Percentiles rank a stretch among this genome's conserved stretches.
phyloP scores from a whole-genome alignment of 2,888 invertebrate species.

The Drosophila villosipedis region DNA sequence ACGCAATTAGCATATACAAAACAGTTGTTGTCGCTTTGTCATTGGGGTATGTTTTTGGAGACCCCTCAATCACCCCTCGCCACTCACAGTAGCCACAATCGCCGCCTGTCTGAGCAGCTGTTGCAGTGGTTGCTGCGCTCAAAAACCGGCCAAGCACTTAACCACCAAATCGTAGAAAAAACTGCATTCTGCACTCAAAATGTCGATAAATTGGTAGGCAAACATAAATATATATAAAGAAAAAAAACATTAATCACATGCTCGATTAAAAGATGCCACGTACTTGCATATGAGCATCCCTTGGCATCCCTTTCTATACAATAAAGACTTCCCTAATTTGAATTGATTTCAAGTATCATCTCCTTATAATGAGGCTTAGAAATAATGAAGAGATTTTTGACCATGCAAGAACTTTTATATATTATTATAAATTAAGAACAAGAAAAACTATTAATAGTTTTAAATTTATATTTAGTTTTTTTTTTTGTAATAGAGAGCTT shows the following conservation, averaged over 20 bases:
- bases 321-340: neutral
- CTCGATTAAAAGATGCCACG: constrained; percentile 1
- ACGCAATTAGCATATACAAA: constrained; percentile 58
- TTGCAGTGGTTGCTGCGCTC: constrained; percentile 34
- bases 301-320: neutral
- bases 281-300: neutral
- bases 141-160: constrained; percentile 64
- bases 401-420: neutral
- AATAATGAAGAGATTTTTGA: neutral
- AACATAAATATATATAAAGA: neutral
- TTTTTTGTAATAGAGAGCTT: neutral
- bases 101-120: constrained; percentile 30
- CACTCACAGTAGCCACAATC: constrained; percentile 40
- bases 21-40: constrained; percentile 28
- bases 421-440: neutral
- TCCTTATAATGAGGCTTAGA: neutral
- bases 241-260: neutral
- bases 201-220: constrained; percentile 49
- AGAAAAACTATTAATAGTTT: neutral
- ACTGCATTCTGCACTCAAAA: constrained; percentile 48
- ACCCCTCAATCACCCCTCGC: constrained; percentile 8
- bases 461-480: neutral
- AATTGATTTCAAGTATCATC: neutral
- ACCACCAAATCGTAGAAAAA: constrained; percentile 45
- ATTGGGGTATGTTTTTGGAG: constrained; percentile 21